A percentile compares a stretch with the other conserved stretches of the same genome.
These are phyloP conservation scores for Petrocephalus microphthalmus DNA, from an alignment of 2,113 vertebrate genomes.

Conservation along the genomic window DNA sequence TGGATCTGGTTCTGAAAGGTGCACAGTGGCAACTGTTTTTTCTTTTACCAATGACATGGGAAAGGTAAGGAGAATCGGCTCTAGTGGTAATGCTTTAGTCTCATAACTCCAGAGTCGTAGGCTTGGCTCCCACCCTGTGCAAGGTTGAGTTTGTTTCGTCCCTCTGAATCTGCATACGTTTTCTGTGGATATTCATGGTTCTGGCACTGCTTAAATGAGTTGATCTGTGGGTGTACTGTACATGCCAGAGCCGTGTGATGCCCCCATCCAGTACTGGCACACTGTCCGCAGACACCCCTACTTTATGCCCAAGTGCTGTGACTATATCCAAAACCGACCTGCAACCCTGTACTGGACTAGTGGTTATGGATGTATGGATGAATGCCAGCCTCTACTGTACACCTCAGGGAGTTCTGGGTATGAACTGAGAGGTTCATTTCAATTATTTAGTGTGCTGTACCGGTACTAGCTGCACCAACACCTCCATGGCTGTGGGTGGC, in stretches of 20 bases:
- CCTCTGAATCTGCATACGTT: neutral
- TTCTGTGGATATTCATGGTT: neutral
- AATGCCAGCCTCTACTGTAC: neutral
- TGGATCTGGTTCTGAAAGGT: constrained; percentile 76
- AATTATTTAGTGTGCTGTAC: neutral
- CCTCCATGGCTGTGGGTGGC: neutral
- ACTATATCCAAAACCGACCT: no score
- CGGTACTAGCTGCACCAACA: neutral
- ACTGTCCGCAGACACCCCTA: neutral
- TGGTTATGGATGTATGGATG: no score
- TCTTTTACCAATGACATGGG: neutral
- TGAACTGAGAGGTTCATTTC: neutral
- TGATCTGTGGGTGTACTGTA: neutral
- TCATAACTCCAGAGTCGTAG: neutral
- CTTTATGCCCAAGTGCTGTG: neutral
- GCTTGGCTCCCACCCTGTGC: neutral
- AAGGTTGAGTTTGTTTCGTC: neutral
- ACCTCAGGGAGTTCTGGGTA: neutral
- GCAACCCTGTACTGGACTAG: no score
- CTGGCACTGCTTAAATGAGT: neutral
- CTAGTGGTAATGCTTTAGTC: neutral
- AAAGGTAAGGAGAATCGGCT: neutral
- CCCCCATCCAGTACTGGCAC: neutral
- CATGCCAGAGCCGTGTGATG: neutral
- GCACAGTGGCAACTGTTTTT: neutral